phyloP scores from a whole-genome alignment of 2,888 invertebrate genomes.

The Artemia sinica region DNA sequence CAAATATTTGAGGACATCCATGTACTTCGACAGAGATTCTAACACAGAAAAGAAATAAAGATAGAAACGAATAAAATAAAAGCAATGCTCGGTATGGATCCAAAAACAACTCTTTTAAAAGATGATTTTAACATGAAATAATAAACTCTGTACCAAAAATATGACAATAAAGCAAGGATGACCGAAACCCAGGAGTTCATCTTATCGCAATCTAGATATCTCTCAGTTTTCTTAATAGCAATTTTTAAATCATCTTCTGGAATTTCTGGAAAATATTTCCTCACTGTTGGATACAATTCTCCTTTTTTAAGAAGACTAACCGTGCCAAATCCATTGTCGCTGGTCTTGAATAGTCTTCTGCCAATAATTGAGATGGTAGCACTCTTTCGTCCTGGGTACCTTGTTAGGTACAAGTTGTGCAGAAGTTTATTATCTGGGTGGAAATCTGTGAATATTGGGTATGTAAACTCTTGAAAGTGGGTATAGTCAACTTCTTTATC shows the following conservation, averaged over 20 bases:
- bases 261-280: not conserved
- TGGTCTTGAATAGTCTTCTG: not conserved
- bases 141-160: no score
- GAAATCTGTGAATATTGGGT: slow-evolving; percentile 3
- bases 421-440: not conserved
- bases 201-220: not conserved
- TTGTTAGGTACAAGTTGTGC: not conserved
- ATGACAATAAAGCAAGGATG: no score
- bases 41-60: no score
- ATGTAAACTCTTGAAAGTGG: not conserved
- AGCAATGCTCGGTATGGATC: no score
- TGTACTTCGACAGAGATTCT: no score
- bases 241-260: not conserved
- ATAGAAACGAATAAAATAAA: no score
- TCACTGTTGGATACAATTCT: not conserved
- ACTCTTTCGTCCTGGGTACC: not conserved
- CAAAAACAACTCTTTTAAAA: no score
- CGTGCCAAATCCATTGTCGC: not conserved
- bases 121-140: no score
- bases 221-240: not conserved
- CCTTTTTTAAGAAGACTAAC: not conserved
- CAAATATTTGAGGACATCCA: no score
- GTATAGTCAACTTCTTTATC: not conserved
- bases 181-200: not conserved
- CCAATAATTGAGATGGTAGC: not conserved